Percentiles rank a stretch among this genome's conserved stretches.
Evolutionary conservation across 2,113 vertebrate species (phyloP).

Genomic region (Platysteira castanea): DNA sequence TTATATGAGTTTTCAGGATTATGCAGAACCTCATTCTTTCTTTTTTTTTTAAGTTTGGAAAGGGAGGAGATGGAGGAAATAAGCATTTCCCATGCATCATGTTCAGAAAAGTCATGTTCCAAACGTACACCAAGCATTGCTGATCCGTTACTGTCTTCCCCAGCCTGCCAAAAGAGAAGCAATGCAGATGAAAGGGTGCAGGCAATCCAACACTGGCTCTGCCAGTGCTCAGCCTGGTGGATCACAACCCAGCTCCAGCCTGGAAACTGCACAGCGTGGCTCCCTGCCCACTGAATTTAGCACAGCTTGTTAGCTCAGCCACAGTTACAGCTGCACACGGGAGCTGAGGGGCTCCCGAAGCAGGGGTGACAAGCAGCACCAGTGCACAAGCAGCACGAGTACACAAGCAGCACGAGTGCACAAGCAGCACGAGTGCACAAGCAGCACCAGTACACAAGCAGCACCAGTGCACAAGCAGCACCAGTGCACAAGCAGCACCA

Average conservation of each 20-base stretch:
- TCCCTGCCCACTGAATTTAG: not conserved
- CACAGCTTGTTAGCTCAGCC: not conserved
- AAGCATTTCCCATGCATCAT: not conserved
- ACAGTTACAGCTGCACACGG: not conserved
- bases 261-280: not conserved
- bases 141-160: not conserved
- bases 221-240: not conserved
- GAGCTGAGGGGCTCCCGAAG: not conserved
- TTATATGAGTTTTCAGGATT: not conserved
- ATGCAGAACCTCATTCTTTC: accelerated
- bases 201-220: not conserved
- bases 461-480: not conserved
- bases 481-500: not conserved
- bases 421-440: too few species aligned
- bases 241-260: not conserved
- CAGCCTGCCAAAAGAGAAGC: not conserved
- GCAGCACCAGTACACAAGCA: not conserved
- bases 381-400: not conserved
- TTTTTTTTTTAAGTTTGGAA: not conserved
- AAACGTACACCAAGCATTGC: not conserved
- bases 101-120: not conserved
- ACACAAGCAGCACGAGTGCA: not conserved
- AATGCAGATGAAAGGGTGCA: not conserved
- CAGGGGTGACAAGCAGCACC: not conserved
- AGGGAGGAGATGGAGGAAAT: not conserved